Conservation (phyloP, 2,797 vertebrate genomes). For the Clarias laeviceps region DNA sequence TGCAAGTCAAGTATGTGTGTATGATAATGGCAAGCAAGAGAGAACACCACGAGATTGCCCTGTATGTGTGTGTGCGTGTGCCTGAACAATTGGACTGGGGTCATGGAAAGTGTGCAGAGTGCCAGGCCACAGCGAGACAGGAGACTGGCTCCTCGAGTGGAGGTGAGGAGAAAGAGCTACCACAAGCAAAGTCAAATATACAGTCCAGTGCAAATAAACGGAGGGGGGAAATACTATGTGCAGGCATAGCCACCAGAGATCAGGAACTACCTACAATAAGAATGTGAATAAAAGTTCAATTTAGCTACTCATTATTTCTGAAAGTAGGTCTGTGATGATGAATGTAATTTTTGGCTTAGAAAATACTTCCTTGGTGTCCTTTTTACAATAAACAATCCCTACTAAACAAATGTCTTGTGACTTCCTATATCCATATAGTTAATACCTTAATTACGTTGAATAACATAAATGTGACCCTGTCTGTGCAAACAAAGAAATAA, state of each 20-base stretch:
- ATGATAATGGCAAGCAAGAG: conserved; percentile 34
- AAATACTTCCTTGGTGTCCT: conserved; percentile 52
- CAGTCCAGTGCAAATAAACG: conserved; percentile 73
- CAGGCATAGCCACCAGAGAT: conserved; percentile 65
- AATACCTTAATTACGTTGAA: conserved; percentile 25
- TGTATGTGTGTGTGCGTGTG: background rate
- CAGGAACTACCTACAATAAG: conserved; percentile 65
- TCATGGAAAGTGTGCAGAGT: conserved; percentile 73
- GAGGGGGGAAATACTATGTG: conserved; percentile 70
- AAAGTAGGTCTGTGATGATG: conserved; percentile 25
- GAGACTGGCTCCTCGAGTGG: conserved; percentile 69
- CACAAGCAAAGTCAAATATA: conserved; percentile 77
- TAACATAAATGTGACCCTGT: too few relatives aligned
- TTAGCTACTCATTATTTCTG: conserved; percentile 12
- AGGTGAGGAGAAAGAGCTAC: conserved; percentile 63
- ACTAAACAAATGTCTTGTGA: conserved; percentile 17
- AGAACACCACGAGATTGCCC: conserved; percentile 44
- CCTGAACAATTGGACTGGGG: conserved; percentile 43
- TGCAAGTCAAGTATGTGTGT: conserved; percentile 17
- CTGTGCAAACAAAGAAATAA: too few relatives aligned
- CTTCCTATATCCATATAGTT: conserved; percentile 11
- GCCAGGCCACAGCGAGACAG: conserved; percentile 72
- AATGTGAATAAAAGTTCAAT: conserved; percentile 40
- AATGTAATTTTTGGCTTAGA: conserved; percentile 46
- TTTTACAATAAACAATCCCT: background rate